Evolutionary conservation across 2,888 invertebrate species (phyloP), one percentile per base, ranked within the genome.

Genomic region (Idaea straminata): DNA sequence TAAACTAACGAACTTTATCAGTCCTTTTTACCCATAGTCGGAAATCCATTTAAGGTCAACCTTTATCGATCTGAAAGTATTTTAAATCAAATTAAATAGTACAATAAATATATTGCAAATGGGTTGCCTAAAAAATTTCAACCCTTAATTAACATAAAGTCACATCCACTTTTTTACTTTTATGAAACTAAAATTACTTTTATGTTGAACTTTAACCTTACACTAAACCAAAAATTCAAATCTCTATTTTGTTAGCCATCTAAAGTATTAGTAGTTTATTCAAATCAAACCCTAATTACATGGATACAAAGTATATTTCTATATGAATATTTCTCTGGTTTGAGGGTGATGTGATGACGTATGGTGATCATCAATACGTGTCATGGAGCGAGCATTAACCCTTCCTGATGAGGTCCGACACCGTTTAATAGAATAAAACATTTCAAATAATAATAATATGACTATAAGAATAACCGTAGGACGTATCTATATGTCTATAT

Each of bases 381-480:
- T 89, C 89, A 79, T 67, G 76, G 77, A 69, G 74, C 79, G 79
- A 81, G 77, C 83, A 83, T 87, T 88, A 89, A 88, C 88, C 88
- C 85, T 81, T 77, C 75, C 78, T 87, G 87, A 91, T 90, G 89
- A 88, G 86, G 87, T 87, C 83, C 81, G 82, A 82, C 83, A 81
- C 76, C 78, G 81, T 83, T 84, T 87, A 86, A 90, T 90, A 88
- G 83, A 90, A 89, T 90, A 88, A 89, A 88, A 87, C 82, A 82
- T 79, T 82, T 80, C 75, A 25, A 25, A 25, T 25, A 25, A 25
- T 25, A 25, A 25, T 3, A n/a, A n/a, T 38, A 38, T 38, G 38
- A 38, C 38, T 38, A 10, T n/a, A n/a, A n/a, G n/a, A 38, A 47
- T 47, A 13, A 47, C 47, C 47, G 3, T 7, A 47, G 47, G 47